phyloP scores from a whole-genome alignment of 2,797 vertebrate species.

The Gallirallus australis region DNA sequence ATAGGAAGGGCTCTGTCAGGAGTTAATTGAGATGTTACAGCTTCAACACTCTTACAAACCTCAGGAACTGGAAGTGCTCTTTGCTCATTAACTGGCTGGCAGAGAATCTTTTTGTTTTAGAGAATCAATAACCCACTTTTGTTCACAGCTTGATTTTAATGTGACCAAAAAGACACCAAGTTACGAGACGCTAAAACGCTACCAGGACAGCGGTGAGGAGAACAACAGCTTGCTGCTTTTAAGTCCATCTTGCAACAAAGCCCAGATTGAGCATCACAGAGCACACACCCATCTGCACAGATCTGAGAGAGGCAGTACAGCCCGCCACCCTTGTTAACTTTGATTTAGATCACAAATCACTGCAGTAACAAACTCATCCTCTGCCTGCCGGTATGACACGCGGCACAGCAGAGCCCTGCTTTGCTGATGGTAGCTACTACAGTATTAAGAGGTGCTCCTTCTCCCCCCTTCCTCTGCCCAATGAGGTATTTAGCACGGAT shows the following conservation, averaged over 20 bases:
- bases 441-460: neutral
- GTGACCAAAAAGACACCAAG: neutral
- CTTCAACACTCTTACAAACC: neutral
- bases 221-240: neutral
- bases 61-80: neutral
- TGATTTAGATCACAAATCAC: neutral
- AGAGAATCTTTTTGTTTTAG: neutral
- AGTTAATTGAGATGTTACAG: neutral
- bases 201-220: neutral
- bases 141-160: conserved; percentile 17
- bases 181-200: neutral
- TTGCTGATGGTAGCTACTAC: accelerated
- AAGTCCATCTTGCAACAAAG: neutral
- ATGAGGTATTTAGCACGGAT: neutral
- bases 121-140: conserved; percentile 21
- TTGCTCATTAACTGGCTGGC: neutral
- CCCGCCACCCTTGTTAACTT: neutral
- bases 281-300: neutral
- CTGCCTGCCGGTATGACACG: accelerated
- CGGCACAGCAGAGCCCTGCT: accelerated
- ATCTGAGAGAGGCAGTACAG: neutral
- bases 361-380: neutral
- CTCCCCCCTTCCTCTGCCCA: neutral
- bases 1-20: neutral
- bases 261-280: neutral